phyloP scores from a whole-genome alignment of 2,113 vertebrate genomes.

The Lanius ludovicianus region DNA sequence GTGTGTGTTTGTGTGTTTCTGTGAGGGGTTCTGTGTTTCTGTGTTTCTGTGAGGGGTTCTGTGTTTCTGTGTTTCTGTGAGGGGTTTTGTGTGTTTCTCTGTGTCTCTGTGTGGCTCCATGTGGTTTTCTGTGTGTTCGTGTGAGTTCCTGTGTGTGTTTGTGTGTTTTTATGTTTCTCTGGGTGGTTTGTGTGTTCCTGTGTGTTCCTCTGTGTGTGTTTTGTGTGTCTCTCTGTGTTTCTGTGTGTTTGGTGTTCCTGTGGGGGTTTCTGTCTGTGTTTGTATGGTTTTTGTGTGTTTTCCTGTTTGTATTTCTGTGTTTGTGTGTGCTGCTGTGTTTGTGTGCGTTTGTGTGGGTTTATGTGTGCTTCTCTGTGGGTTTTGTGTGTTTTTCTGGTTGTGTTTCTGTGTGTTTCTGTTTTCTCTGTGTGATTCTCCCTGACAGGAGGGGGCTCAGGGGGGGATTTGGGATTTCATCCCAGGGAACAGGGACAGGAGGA shows the following conservation, averaged over 20 bases:
- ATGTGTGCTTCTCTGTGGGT: not conserved
- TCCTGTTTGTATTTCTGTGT: not conserved
- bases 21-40: too few relatives aligned
- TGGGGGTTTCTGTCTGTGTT: not conserved
- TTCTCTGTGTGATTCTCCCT: not conserved
- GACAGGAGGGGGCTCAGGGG: not conserved
- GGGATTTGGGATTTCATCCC: not conserved
- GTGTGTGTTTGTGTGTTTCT: too few relatives aligned
- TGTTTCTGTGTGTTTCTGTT: not conserved
- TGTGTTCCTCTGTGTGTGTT: too few relatives aligned
- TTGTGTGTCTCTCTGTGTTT: too few relatives aligned
- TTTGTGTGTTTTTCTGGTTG: not conserved
- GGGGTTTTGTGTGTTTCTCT: not conserved
- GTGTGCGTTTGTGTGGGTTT: not conserved
- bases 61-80: too few relatives aligned
- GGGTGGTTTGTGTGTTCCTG: not conserved
- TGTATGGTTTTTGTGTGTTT: not conserved
- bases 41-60: too few relatives aligned
- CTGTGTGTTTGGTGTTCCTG: not conserved
- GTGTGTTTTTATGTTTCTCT: not conserved
- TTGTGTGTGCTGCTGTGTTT: not conserved
- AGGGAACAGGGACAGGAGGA: not conserved
- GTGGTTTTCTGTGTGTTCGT: not conserved
- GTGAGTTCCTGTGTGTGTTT: not conserved
- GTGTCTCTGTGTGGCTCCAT: not conserved